Base-by-base conservation (phyloP, 2,113 vertebrate species). In the Manacus vitellinus region DNA sequence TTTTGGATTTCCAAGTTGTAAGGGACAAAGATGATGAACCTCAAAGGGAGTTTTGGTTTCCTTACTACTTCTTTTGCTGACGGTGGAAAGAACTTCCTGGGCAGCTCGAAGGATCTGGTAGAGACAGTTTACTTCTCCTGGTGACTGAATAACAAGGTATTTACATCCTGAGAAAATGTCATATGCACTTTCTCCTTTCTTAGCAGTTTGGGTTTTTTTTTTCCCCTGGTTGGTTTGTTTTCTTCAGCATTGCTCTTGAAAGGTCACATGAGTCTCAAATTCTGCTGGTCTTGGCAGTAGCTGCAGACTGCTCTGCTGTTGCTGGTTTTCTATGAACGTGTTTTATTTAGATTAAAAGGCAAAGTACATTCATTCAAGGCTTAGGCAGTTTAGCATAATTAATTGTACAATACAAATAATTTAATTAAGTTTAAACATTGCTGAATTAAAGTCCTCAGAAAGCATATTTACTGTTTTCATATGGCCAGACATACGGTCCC, bases 341-440 rank as follows among this genome's bases (percentile, higher is more conserved):
- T 80, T 94, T 96, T 94, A 27, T 91, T 96, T 87, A 92, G 91
- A 94, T 94, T 94, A 96, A 94, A 95, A 88, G 62, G 88, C 73
- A 85, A 87, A 95, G 66, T 58, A 81, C 66, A 46, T 81, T 74
- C 62, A 87, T 94, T 78, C 52, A 78, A 62, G 85, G 76, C 91
- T 94, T 93, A 94, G 88, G 56, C 83, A 91, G 61, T 93, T 96
- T 96, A 87, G 84, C 83, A 85, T 97, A 94, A 96, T 96, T 96
- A 96, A 95, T 92, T 94, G 89, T 66, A 66, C 61, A 91, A 84
- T 91, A 62, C 58, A 85, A 91, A 95, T 95, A 91, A 92, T 78
- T 95, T 61, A 91, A 95, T 93, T 81, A 89, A 91, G 52, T 88
- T 95, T 77, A 82, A 92, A 92, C 76, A 46, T 65, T 56, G 73